Conservation (phyloP, 2,888 invertebrate genomes). For the Watsonalla cultraria region DNA sequence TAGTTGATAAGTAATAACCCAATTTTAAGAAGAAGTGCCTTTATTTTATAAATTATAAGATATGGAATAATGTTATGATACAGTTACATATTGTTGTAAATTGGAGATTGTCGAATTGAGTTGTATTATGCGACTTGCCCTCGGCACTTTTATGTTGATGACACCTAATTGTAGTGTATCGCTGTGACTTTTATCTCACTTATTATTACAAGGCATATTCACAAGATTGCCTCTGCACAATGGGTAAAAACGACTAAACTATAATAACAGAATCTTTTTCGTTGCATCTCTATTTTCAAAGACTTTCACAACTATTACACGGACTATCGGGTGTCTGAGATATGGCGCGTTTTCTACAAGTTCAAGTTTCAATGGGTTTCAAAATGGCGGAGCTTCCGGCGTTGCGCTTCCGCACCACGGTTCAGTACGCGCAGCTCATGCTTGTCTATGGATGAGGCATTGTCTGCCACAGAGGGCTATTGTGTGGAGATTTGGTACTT, state of each 20-base stretch:
- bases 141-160: neutral
- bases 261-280: neutral
- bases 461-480: conserved; percentile 19
- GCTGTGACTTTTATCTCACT: neutral
- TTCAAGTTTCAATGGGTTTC: conserved; percentile 27
- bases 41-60: too few species aligned
- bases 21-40: too few species aligned
- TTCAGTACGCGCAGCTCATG: conserved; percentile 25
- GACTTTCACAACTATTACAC: conserved; percentile 2
- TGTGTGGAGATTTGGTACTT: conserved; percentile 16
- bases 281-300: conserved; percentile 1
- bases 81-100: too few species aligned
- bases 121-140: neutral
- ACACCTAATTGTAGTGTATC: neutral
- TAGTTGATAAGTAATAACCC: too few species aligned
- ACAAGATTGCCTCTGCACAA: neutral
- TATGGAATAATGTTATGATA: too few species aligned
- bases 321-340: conserved; percentile 16
- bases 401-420: conserved; percentile 10
- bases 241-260: neutral
- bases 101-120: neutral
- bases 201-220: neutral
- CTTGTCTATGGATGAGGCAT: conserved; percentile 6
- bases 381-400: conserved; percentile 24
- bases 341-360: conserved; percentile 19